phyloP scores from a whole-genome alignment of 2,797 vertebrate genomes.

The Masticophis lateralis region DNA sequence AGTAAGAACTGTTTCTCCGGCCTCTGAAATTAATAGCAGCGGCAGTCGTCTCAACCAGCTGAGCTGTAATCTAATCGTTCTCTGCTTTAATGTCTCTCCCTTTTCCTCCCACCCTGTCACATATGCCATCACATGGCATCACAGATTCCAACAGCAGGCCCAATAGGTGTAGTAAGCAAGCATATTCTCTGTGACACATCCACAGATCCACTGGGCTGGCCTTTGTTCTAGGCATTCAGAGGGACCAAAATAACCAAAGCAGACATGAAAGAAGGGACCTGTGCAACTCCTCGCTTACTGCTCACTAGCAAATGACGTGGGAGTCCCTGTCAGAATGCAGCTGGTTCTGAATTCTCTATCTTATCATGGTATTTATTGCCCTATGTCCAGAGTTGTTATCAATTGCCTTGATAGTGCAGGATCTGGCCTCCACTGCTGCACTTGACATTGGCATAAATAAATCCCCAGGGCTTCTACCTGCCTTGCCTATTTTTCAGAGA shows the following conservation, averaged over 20 bases:
- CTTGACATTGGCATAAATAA: not conserved
- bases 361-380: not conserved
- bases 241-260: conserved; percentile 31
- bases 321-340: not conserved
- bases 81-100: conserved; percentile 35
- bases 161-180: conserved; percentile 24
- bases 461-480: not conserved
- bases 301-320: not conserved
- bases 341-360: not conserved
- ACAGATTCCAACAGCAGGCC: conserved; percentile 40
- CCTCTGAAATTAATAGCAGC: conserved; percentile 16
- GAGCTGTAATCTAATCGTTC: conserved; percentile 55
- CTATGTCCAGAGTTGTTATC: not conserved
- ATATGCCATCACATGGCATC: conserved; percentile 53
- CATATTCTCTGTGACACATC: conserved; percentile 53
- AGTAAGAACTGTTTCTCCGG: not conserved
- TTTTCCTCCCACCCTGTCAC: conserved; percentile 60
- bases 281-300: not conserved
- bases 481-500: not conserved
- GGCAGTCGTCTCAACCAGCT: conserved; percentile 36
- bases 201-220: conserved; percentile 49
- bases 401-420: not conserved
- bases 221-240: not conserved
- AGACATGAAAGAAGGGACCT: not conserved
- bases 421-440: not conserved